These are phyloP conservation scores for Pseudochirops cupreus DNA, from an alignment of 2,797 vertebrate species.

Conservation along the genomic window DNA sequence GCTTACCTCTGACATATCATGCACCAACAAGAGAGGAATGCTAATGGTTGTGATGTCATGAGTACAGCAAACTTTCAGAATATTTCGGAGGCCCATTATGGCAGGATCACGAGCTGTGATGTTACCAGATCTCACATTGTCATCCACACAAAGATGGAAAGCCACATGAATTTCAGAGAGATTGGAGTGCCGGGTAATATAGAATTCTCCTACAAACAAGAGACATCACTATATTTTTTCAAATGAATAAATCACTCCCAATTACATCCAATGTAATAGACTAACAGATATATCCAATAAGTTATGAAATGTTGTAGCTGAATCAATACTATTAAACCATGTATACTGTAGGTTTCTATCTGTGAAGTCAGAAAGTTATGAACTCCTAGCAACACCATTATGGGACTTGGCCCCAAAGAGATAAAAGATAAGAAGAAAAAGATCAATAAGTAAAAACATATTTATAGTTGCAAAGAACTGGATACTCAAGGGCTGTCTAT, in stretches of 20 bases:
- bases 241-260: neutral
- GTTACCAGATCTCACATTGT: conserved; percentile 94
- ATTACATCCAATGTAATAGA: neutral
- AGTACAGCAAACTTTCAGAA: conserved; percentile 98
- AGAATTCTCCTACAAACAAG: conserved; percentile 93
- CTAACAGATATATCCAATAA: too few relatives aligned
- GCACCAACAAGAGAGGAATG: conserved; percentile 95
- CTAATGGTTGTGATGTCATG: conserved; percentile 97
- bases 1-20: conserved; percentile 98
- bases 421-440: neutral
- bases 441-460: neutral
- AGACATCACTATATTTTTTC: conserved; percentile 24
- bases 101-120: conserved; percentile 97
- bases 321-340: neutral
- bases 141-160: conserved; percentile 98
- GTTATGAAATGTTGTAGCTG: neutral
- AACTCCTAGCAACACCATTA: neutral
- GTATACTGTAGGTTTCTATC: neutral
- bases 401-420: neutral
- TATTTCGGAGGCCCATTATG: conserved; percentile 99
- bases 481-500: neutral
- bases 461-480: neutral
- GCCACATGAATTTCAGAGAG: conserved; percentile 96
- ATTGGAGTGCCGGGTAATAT: conserved; percentile 97
- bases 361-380: neutral